Base-by-base conservation (phyloP, 2,888 invertebrate genomes). In the Aporophyla lueneburgensis region DNA sequence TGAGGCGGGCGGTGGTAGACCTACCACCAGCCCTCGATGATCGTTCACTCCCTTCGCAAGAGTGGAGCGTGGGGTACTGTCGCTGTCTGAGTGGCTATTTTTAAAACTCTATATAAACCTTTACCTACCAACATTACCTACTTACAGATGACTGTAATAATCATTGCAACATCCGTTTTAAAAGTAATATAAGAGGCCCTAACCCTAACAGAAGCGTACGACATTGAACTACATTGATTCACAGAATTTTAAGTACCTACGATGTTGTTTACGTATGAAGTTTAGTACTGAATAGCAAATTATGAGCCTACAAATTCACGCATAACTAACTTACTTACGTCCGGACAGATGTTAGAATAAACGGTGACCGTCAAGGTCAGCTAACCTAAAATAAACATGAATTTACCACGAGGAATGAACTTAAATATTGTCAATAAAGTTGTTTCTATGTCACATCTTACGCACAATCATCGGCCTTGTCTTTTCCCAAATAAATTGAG, bases 1-100 rank as follows among this genome's bases (percentile, higher is more conserved):
- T 33, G 33, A 33, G 33, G 33, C 33, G 33, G 33, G 33, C 33
- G 33, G 12, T 81, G 75, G 85, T 81, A 74, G 75, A 43, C 33
- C n/a, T 80, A 69, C 85, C 75, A 69, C 51, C 65, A 82, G 82
- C 71, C 68, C 43, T 84, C 85, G 82, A 82, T 74, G 79, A 78
- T 76, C 76, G 71, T 74, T 81, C 85, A 76, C 86, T 77, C 43
- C 73, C 49, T 66, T 80, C 71, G 74, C 70, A n/a, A 76, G 76
- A 59, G 62, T 67, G 77, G 71, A 72, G 86, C 65, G 86, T 67
- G 66, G 66, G 66, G 66, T 67, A 2, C 66, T 67, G 66, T 67
- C 66, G 66, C 66, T 67, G 51, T 67, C 66, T 66, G 66, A 66
- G 66, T 66, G 66, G n/a, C 66, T 51, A 51, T 51, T 66, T 66